Percentiles rank a stretch among this genome's conserved stretches.
phyloP scores from a whole-genome alignment of 2,888 invertebrate genomes.

The Entomobrya multifasciata region DNA sequence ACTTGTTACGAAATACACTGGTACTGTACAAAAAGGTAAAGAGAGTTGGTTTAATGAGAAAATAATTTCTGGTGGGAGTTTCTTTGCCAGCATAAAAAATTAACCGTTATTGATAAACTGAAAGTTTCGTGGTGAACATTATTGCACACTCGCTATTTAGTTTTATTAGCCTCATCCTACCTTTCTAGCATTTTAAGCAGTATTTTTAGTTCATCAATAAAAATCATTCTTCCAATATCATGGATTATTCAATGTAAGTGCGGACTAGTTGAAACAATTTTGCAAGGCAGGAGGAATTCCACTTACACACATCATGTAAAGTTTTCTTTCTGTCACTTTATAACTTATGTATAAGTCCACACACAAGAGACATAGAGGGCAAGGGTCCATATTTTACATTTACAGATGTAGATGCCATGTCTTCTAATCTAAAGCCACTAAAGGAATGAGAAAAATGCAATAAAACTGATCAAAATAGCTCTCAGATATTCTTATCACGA shows the following conservation, averaged over 20 bases:
- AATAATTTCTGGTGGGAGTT: no score
- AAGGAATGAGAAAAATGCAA: slow-evolving; percentile 74
- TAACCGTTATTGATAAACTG: no score
- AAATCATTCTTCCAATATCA: slow-evolving; percentile 8
- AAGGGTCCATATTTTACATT: slow-evolving; percentile 45
- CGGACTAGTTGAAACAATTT: slow-evolving; percentile 4
- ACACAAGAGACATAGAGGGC: neutral
- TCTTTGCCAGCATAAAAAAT: no score
- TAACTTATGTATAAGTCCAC: slow-evolving; percentile 20
- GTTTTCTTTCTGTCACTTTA: slow-evolving; percentile 22
- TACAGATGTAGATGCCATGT: slow-evolving; percentile 42
- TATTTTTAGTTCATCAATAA: slow-evolving; percentile 27
- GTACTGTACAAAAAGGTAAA: no score
- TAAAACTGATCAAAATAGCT: slow-evolving; percentile 73
- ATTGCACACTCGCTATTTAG: no score
- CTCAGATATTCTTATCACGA: slow-evolving; percentile 74
- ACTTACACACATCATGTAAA: neutral
- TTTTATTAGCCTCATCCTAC: no score
- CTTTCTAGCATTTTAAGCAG: no score
- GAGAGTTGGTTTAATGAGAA: no score
- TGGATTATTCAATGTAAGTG: slow-evolving; percentile 49
- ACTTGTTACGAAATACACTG: no score
- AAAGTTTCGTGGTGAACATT: no score
- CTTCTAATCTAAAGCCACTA: slow-evolving; percentile 68
- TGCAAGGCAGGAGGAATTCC: neutral